Evolutionary conservation across 2,888 invertebrate genomes (phyloP).

Genomic region (Dynastes grantii): DNA sequence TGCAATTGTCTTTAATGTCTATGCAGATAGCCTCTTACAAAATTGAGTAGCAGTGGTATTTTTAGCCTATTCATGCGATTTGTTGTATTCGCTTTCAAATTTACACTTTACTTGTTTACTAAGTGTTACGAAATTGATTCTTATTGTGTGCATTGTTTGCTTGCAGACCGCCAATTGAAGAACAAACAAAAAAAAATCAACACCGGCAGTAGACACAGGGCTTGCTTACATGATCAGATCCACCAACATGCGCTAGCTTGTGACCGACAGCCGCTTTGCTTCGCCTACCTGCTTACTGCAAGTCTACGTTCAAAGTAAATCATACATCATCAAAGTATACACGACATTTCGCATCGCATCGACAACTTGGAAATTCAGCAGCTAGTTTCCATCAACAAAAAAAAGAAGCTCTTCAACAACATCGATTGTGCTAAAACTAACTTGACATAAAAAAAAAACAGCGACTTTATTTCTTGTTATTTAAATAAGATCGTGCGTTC

Average conservation of each 20-base stretch:
- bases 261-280: conserved; percentile 69
- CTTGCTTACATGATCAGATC: conserved; percentile 61
- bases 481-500: conserved; percentile 9
- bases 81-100: too few relatives aligned
- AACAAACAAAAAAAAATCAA: conserved; percentile 56
- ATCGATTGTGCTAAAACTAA: not conserved
- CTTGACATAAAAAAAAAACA: not conserved
- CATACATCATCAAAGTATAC: not conserved
- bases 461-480: conserved; percentile 19
- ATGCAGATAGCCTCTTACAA: too few relatives aligned
- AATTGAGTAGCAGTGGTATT: too few relatives aligned
- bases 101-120: not conserved
- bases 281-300: conserved; percentile 69
- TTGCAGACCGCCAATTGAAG: conserved; percentile 58
- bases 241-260: conserved; percentile 68
- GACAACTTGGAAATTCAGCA: conserved; percentile 22
- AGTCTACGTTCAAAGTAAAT: conserved; percentile 52
- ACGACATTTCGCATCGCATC: conserved; percentile 8
- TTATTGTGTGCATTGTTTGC: conserved; percentile 53
- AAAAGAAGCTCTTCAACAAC: conserved; percentile 10
- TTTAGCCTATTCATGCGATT: too few relatives aligned
- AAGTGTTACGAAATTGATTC: not conserved
- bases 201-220: conserved; percentile 66
- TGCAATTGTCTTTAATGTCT: too few relatives aligned
- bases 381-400: not conserved